A percentile compares a stretch with the other conserved stretches of the same genome.
phyloP scores from a whole-genome alignment of 2,113 vertebrate genomes.

The Ivindomyrus marchei region DNA sequence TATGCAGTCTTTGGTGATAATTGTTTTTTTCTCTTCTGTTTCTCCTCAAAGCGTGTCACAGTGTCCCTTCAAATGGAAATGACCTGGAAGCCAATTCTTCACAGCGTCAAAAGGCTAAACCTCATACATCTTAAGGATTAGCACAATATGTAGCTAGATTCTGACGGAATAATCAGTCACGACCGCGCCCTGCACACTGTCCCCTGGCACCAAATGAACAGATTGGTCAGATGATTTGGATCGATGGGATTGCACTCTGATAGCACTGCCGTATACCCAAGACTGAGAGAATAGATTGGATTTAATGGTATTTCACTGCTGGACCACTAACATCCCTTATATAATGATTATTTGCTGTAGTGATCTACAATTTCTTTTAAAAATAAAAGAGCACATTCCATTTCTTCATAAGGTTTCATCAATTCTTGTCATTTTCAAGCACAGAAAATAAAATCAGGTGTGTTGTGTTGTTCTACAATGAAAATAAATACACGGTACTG shows the following conservation, averaged over 20 bases:
- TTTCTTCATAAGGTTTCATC: neutral
- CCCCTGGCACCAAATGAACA: slow-evolving; percentile 31
- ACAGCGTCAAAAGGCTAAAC: slow-evolving; percentile 41
- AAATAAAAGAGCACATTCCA: slow-evolving; percentile 1
- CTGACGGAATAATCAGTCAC: slow-evolving; percentile 40
- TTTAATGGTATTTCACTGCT: slow-evolving; percentile 31
- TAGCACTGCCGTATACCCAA: slow-evolving; percentile 27
- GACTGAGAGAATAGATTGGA: slow-evolving; percentile 20
- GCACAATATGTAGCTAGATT: slow-evolving; percentile 36
- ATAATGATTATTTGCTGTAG: slow-evolving; percentile 6
- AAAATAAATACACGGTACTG: neutral
- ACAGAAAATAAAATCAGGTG: neutral
- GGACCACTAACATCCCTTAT: slow-evolving; percentile 23
- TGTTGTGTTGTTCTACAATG: neutral
- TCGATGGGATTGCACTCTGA: slow-evolving; percentile 32
- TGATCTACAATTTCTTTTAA: neutral
- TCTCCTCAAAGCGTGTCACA: neutral
- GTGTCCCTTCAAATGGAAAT: slow-evolving; percentile 34
- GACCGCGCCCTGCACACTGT: slow-evolving; percentile 24
- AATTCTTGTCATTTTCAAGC: neutral
- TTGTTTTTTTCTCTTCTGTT: slow-evolving; percentile 5
- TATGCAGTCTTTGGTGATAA: slow-evolving; percentile 18
- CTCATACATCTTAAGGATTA: slow-evolving; percentile 40
- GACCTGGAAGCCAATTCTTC: slow-evolving; percentile 26
- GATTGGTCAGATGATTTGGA: slow-evolving; percentile 34